Conservation (phyloP, 2,797 vertebrate species). For the Sebastes cheni region DNA sequence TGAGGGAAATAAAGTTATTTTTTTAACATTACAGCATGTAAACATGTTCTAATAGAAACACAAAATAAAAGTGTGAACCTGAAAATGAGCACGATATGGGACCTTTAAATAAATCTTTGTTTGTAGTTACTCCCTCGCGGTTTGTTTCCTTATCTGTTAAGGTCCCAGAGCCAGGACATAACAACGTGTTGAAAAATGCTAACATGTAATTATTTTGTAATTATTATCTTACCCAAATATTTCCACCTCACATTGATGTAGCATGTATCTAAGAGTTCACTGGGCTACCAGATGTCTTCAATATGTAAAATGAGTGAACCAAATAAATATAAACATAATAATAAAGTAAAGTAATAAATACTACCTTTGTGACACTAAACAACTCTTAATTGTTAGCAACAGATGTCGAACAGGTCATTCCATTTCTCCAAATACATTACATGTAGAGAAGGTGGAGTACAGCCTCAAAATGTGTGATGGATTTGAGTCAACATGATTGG, state of each 20-base stretch:
- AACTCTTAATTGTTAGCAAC: background rate
- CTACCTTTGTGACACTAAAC: background rate
- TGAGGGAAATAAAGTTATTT: too few species aligned
- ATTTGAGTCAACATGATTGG: background rate
- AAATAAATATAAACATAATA: too few species aligned
- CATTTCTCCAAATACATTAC: background rate
- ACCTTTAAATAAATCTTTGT: too few species aligned
- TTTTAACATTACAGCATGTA: too few species aligned
- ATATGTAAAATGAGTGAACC: background rate
- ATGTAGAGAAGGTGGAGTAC: background rate
- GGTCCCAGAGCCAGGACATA: too few species aligned
- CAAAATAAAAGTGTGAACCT: too few species aligned
- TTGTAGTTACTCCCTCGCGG: too few species aligned
- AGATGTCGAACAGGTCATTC: background rate
- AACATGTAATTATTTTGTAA: background rate
- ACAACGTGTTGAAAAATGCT: background rate
- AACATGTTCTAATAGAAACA: too few species aligned
- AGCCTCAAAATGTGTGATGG: background rate
- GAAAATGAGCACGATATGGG: too few species aligned
- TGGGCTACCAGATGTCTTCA: background rate
- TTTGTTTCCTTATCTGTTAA: too few species aligned
- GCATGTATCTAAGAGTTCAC: background rate
- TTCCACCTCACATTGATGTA: background rate
- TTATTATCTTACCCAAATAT: background rate
- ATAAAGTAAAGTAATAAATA: background rate